Conservation (phyloP, 2,797 vertebrate species). For the Odontamblyopus lacepedii region DNA sequence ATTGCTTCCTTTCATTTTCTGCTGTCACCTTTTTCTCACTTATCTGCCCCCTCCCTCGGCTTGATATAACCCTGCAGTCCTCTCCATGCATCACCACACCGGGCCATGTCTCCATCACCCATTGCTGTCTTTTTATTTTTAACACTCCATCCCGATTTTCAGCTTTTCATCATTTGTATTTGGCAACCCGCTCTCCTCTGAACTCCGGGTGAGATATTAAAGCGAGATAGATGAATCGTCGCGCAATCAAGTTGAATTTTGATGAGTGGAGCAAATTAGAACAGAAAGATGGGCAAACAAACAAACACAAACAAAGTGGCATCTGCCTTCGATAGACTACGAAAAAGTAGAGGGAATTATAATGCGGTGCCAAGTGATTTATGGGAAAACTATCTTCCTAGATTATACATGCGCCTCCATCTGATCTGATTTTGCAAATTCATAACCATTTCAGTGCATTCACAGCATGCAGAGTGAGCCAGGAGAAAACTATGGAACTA, state of each 20-base stretch:
- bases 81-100: conserved; percentile 32
- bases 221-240: conserved; percentile 24
- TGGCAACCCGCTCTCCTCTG: conserved; percentile 15
- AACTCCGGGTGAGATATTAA: conserved; percentile 18
- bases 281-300: conserved; percentile 20
- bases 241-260: conserved; percentile 25
- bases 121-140: conserved; percentile 8
- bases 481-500: background rate
- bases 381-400: background rate
- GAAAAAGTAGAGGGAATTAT: conserved; percentile 12
- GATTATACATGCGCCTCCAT: conserved; percentile 4
- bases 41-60: conserved; percentile 15
- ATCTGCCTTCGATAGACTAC: conserved; percentile 10
- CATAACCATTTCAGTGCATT: background rate
- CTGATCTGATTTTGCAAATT: conserved; percentile 13
- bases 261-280: conserved; percentile 23
- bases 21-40: conserved; percentile 22
- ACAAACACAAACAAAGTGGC: conserved; percentile 27
- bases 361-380: conserved; percentile 2
- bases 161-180: conserved; percentile 21
- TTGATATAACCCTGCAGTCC: conserved; percentile 13
- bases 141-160: conserved; percentile 8
- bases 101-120: conserved; percentile 38
- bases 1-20: conserved; percentile 37
- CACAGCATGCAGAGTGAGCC: conserved; percentile 5